These are phyloP conservation scores for Drosophila stalkeri DNA, from an alignment of 2,888 invertebrate genomes.

Conservation along the genomic window DNA sequence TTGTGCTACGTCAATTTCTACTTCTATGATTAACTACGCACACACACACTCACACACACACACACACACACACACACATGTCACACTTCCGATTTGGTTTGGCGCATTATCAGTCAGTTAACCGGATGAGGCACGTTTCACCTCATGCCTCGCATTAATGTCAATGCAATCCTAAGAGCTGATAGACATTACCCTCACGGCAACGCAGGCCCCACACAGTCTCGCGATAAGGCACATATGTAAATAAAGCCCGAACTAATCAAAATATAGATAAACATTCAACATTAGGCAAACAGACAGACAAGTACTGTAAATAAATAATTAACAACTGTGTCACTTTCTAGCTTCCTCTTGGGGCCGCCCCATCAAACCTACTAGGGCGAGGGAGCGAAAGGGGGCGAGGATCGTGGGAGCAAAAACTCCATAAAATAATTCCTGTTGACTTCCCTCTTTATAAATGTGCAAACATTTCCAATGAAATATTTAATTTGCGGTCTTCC, in stretches of 20 bases:
- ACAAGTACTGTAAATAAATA: constrained; percentile 27
- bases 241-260: constrained; percentile 13
- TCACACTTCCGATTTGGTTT: constrained; percentile 55
- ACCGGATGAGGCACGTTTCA: constrained; percentile 60
- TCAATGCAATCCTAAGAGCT: constrained; percentile 36
- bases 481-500: constrained; percentile 23
- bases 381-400: too few relatives aligned
- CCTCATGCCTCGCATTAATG: constrained; percentile 35
- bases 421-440: neutral
- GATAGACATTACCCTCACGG: constrained; percentile 19
- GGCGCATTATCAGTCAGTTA: constrained; percentile 64
- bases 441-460: constrained; percentile 16
- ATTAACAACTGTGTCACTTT: constrained; percentile 38
- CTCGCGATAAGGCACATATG: constrained; percentile 39
- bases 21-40: constrained; percentile 64
- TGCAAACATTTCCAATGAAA: constrained; percentile 22
- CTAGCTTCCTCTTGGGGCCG: constrained; percentile 16
- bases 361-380: too few relatives aligned
- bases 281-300: constrained; percentile 1
- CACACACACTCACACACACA: constrained; percentile 59
- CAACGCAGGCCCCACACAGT: constrained; percentile 1
- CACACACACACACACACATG: constrained; percentile 45
- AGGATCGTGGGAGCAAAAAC: neutral
- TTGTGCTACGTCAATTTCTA: constrained; percentile 38
- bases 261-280: constrained; percentile 18